Evolutionary conservation across 2,113 vertebrate genomes (phyloP), one percentile per base, ranked within the genome.

Genomic region (Vulpes vulpes): DNA sequence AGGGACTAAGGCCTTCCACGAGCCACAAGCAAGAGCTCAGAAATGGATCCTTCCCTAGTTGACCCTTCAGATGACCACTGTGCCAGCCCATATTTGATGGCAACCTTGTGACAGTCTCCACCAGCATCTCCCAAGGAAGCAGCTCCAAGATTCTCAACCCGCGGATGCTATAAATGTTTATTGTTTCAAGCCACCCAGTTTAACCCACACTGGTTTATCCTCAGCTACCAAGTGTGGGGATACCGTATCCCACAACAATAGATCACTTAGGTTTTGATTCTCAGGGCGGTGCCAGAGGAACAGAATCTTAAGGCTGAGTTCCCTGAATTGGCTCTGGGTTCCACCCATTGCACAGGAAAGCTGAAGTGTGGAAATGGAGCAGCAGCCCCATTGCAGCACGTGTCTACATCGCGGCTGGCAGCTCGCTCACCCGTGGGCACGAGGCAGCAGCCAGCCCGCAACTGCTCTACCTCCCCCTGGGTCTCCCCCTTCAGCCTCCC

Each of bases 131-230:
- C 84, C 17, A 35, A 23, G 4, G 16, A 43, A 62, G 3, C 23
- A 10, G 10, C 85, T 69, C 6, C 17, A 49, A 38, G 60, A 38
- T 82, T 73, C 4, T 60, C 93, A 69, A 73, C 55, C 62, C 49
- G 78, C 55, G 67, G 25, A 82, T 86, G 35, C 43, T 25, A 35
- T 88, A 53, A 91, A 60, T 64, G 19, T 89, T n/a, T 65, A 3
- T 81, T 85, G 32, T 59, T 64, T 96, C 74, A 4, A 79, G 9
- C 73, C 35, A 76, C 23, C 43, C 14, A 16, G 7, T 8, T 76
- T 49, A 76, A 76, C 73, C 73, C 49, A 76, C 73, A 76, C 27
- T 76, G 49, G 43, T 49, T 84, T 84, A n/a, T 55, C 65, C 93
- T 74, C 7, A 74, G 19, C 20, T 88, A 65, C 10, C 85, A 91